Evolutionary conservation across 2,113 vertebrate species (phyloP).

Genomic region (Gopherus evgoodei): DNA sequence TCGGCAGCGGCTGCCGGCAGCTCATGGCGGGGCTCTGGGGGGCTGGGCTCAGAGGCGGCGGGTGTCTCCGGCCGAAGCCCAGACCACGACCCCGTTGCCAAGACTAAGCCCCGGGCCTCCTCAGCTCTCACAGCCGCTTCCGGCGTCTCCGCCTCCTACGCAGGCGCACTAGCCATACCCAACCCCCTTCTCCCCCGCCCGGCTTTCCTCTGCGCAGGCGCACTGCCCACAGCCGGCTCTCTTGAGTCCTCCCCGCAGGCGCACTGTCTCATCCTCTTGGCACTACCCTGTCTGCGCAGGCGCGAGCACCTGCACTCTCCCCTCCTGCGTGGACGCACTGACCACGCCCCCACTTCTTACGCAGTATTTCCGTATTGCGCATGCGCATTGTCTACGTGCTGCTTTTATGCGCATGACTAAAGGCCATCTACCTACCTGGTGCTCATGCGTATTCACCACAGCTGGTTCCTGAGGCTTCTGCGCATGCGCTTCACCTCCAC

Average conservation of each 20-base stretch:
- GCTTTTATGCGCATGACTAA: background rate
- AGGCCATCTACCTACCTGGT: background rate
- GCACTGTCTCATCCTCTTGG: background rate
- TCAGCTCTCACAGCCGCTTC: background rate
- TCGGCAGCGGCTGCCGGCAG: constrained; percentile 55
- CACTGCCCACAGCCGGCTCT: background rate
- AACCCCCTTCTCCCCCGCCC: rapidly evolving
- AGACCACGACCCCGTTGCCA: background rate
- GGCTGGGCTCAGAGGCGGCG: rapidly evolving
- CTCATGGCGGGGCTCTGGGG: constrained; percentile 24
- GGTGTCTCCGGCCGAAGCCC: background rate
- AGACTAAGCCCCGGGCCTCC: background rate
- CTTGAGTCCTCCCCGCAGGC: background rate
- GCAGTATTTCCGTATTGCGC: background rate
- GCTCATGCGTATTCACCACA: background rate
- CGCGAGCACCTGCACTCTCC: rapidly evolving
- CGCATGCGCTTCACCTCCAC: background rate
- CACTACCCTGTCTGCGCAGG: rapidly evolving
- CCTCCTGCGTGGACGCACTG: rapidly evolving
- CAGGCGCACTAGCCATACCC: constrained; percentile 19
- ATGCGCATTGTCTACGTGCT: background rate
- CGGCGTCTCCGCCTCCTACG: constrained; percentile 56
- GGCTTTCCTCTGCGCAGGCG: background rate
- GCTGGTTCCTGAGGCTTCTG: background rate
- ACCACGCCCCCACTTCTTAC: background rate